Percentiles rank a stretch among this genome's conserved stretches.
Conservation (phyloP, 2,888 invertebrate species). For the Cheilosia soror region DNA sequence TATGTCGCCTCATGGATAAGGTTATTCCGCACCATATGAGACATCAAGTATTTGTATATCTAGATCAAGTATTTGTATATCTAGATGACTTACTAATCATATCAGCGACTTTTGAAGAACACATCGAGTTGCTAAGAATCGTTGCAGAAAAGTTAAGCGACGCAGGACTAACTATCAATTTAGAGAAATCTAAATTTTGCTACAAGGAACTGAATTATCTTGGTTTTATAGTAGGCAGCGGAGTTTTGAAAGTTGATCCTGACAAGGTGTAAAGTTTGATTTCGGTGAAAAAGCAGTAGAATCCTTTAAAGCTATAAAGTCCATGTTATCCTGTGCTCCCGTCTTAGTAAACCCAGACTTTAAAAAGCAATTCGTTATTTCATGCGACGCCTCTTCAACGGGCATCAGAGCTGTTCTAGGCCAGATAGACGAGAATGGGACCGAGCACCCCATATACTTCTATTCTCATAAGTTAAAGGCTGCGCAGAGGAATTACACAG, state of each 20-base stretch:
- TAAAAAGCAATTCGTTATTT: neutral
- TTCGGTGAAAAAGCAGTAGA: neutral
- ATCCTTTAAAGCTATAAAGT: neutral
- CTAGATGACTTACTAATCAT: constrained; percentile 4
- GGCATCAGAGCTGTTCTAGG: constrained; percentile 27
- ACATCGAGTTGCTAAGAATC: neutral
- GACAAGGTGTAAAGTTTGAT: neutral
- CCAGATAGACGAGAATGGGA: constrained; percentile 1
- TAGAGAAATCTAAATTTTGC: no score
- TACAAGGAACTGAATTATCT: neutral
- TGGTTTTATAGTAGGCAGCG: neutral
- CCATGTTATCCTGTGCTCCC: neutral
- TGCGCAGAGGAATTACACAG: constrained; percentile 7
- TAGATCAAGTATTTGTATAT: constrained; percentile 9
- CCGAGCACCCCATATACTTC: neutral
- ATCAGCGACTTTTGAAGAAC: neutral
- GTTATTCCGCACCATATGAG: neutral
- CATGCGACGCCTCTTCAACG: neutral
- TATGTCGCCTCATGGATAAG: neutral
- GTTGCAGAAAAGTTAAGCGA: neutral
- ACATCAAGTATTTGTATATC: no score
- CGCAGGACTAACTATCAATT: neutral
- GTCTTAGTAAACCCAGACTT: no score
- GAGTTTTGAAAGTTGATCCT: neutral
- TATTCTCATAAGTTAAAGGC: no score